A percentile compares a stretch with the other conserved stretches of the same genome.
These are phyloP conservation scores for Notothenia rossii DNA, from an alignment of 2,113 vertebrate genomes.

Conservation along the genomic window DNA sequence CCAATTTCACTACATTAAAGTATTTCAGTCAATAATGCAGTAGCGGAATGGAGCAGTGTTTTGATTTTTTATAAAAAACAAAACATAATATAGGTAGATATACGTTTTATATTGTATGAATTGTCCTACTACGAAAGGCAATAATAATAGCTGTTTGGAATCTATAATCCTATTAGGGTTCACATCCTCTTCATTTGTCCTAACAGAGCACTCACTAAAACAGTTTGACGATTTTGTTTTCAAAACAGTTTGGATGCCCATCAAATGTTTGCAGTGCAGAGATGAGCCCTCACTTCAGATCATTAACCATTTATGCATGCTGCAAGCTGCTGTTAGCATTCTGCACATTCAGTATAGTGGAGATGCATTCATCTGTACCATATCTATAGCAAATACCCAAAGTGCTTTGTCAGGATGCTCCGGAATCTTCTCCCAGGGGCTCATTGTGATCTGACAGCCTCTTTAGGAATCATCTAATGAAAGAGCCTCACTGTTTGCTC, in stretches of 20 bases:
- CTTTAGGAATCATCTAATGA: conserved; percentile 55
- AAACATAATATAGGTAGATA: not conserved
- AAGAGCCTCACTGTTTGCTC: conserved; percentile 28
- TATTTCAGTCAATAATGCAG: not conserved
- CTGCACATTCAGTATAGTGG: conserved; percentile 28
- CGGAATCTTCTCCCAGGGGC: conserved; percentile 36
- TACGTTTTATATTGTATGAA: not conserved
- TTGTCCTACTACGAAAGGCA: not conserved
- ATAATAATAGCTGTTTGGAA: not conserved
- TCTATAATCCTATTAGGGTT: not conserved
- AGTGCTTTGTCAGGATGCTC: conserved; percentile 47
- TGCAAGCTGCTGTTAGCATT: conserved; percentile 40
- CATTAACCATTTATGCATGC: conserved; percentile 51
- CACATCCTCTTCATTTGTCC: not conserved
- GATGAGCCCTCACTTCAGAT: conserved; percentile 12
- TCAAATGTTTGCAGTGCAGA: not conserved
- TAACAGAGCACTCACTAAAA: not conserved
- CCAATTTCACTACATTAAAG: too few relatives aligned
- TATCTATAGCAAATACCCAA: conserved; percentile 43
- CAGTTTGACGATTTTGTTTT: not conserved
- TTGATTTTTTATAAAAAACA: not conserved
- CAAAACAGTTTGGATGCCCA: not conserved
- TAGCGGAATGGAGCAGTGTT: not conserved
- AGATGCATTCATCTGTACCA: conserved; percentile 48
- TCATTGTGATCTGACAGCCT: conserved; percentile 38